Conservation (phyloP, 2,888 invertebrate genomes). For the Meghimatium bilineatum region DNA sequence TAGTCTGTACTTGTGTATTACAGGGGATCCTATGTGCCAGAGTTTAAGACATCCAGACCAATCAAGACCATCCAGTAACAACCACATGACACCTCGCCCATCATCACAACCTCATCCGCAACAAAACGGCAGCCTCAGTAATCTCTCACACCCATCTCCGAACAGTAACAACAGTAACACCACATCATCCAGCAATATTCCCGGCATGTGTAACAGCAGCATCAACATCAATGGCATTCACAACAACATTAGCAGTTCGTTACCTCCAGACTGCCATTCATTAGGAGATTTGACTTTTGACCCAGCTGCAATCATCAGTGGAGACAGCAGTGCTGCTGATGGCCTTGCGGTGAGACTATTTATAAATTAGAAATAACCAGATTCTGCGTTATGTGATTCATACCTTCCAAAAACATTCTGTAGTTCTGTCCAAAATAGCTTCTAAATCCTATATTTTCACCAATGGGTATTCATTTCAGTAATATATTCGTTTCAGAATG, state of each 20-base stretch:
- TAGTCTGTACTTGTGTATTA: too few relatives aligned
- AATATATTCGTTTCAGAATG: too few relatives aligned
- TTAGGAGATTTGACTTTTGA: slow-evolving; percentile 82
- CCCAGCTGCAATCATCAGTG: slow-evolving; percentile 93
- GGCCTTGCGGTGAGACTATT: slow-evolving; percentile 91
- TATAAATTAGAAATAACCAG: too few relatives aligned
- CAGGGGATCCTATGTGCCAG: slow-evolving; percentile 57
- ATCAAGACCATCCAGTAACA: slow-evolving; percentile 44
- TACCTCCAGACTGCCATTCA: slow-evolving; percentile 51
- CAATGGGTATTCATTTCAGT: too few relatives aligned
- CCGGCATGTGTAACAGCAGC: slow-evolving; percentile 25
- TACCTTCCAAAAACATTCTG: too few relatives aligned
- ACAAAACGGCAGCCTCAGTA: slow-evolving; percentile 61
- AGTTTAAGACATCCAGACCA: slow-evolving; percentile 53
- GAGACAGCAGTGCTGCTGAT: slow-evolving; percentile 90
- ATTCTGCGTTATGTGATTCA: too few relatives aligned
- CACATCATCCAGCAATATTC: slow-evolving; percentile 52
- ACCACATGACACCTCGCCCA: slow-evolving; percentile 51
- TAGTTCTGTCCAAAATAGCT: too few relatives aligned
- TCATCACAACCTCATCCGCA: slow-evolving; percentile 54
- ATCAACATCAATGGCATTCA: slow-evolving; percentile 4
- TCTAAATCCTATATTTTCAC: too few relatives aligned
- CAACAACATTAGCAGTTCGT: slow-evolving; percentile 41
- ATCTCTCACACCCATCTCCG: slow-evolving; percentile 60
- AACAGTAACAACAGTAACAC: slow-evolving; percentile 66